Percentiles rank a stretch among this genome's conserved stretches.
phyloP scores from a whole-genome alignment of 30 jellyfish, hydroid and myxozoan genomes.

The Phacellophora camtschatica region DNA sequence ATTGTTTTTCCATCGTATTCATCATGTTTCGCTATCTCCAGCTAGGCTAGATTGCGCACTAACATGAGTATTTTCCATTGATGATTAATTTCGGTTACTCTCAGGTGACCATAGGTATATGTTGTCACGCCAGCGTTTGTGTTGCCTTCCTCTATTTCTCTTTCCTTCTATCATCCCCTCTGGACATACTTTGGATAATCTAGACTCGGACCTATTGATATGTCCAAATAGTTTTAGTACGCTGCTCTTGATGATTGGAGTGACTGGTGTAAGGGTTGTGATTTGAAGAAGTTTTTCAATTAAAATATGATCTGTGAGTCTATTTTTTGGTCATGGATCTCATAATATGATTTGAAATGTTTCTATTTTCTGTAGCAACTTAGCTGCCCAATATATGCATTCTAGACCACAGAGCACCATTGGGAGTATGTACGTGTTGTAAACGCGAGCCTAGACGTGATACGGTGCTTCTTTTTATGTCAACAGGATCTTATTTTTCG shows the following conservation, averaged over 20 bases:
- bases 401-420: neutral
- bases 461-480: neutral
- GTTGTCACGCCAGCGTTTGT: no score
- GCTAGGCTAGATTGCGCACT: no score
- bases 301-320: neutral
- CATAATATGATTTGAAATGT: conserved; percentile 19
- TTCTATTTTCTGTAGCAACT: neutral
- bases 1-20: no score
- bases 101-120: no score
- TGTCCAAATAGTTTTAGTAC: neutral
- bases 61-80: no score
- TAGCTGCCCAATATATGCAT: neutral
- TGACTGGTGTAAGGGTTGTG: no score
- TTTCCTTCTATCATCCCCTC: no score
- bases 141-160: no score
- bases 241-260: no score
- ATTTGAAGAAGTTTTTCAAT: neutral
- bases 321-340: conserved; percentile 18
- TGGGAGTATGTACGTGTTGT: neutral
- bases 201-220: neutral
- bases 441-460: neutral
- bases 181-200: no score
- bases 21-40: no score
- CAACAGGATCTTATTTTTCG: neutral
- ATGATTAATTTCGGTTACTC: no score